Evolutionary conservation across 2,888 invertebrate species (phyloP), one percentile per base, ranked within the genome.

Genomic region (Griposia aprilina): DNA sequence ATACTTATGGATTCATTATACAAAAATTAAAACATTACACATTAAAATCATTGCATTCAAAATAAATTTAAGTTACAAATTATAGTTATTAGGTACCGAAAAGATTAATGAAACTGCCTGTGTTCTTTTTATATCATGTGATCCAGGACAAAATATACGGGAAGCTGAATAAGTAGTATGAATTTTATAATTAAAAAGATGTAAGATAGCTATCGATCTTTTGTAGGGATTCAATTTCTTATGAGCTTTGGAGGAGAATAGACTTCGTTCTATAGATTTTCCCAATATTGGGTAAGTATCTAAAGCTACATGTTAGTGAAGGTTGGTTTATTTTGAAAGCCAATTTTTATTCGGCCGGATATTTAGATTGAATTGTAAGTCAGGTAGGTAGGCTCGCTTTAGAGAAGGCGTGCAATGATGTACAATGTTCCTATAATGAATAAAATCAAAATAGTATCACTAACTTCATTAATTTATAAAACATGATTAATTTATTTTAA

Each of bases 21-120:
- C n/a, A n/a, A n/a, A n/a, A n/a, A n/a, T n/a, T n/a, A n/a, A n/a
- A n/a, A n/a, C n/a, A n/a, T n/a, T n/a, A n/a, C n/a, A n/a, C n/a
- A n/a, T n/a, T n/a, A n/a, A n/a, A n/a, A n/a, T n/a, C n/a, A n/a
- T n/a, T n/a, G n/a, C n/a, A n/a, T n/a, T n/a, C n/a, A n/a, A n/a
- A n/a, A n/a, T n/a, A n/a, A n/a, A n/a, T n/a, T n/a, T n/a, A n/a
- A n/a, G n/a, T n/a, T n/a, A n/a, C n/a, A n/a, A n/a, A n/a, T n/a
- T n/a, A n/a, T n/a, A n/a, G n/a, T n/a, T n/a, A n/a, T n/a, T n/a
- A n/a, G 30, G 78, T 76, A 87, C 80, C 59, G 75, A 69, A 76
- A 87, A 80, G 88, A 87, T 87, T 86, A 86, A 87, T 87, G 80
- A 86, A 78, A 57, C 75, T 83, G 77, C 68, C 76, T 62, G 30